These are phyloP conservation scores for Fulmarus glacialis DNA, from an alignment of 2,113 vertebrate genomes.

Conservation along the genomic window DNA sequence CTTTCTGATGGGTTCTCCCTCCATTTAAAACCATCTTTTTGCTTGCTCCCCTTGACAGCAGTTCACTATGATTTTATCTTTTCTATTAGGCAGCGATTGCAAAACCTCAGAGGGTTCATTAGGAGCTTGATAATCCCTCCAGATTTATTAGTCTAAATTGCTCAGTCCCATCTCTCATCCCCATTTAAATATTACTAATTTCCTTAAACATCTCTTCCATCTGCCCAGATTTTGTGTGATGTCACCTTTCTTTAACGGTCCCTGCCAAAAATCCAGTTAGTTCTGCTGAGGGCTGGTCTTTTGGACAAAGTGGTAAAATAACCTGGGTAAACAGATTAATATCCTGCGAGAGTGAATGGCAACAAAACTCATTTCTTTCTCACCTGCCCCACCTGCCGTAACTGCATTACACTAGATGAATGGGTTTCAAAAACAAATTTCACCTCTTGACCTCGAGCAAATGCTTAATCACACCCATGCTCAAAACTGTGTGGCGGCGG, in stretches of 20 bases:
- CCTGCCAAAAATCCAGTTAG: slow-evolving; percentile 31
- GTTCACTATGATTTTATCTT: slow-evolving; percentile 70
- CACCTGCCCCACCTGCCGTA: background rate
- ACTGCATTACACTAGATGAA: background rate
- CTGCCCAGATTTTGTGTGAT: slow-evolving; percentile 50
- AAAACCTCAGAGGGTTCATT: slow-evolving; percentile 73
- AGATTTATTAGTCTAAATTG: slow-evolving; percentile 76
- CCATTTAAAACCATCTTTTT: background rate
- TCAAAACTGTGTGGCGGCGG: background rate
- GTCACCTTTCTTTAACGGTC: slow-evolving; percentile 29
- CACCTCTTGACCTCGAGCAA: background rate
- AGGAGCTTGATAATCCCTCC: slow-evolving; percentile 72
- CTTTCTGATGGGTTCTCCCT: background rate
- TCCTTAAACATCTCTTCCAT: slow-evolving; percentile 57
- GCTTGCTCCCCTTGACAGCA: slow-evolving; percentile 26
- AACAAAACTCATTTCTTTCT: background rate
- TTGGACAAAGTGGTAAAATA: background rate
- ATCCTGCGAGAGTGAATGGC: background rate
- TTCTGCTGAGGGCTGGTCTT: background rate
- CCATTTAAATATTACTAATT: slow-evolving; percentile 65
- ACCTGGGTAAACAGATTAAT: slow-evolving; percentile 18
- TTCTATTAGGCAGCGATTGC: slow-evolving; percentile 66
- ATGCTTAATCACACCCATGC: background rate
- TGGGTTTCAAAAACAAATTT: background rate
- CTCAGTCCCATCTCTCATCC: slow-evolving; percentile 49